phyloP scores from a whole-genome alignment of 2,888 invertebrate species.

The Coecobrya sp. region DNA sequence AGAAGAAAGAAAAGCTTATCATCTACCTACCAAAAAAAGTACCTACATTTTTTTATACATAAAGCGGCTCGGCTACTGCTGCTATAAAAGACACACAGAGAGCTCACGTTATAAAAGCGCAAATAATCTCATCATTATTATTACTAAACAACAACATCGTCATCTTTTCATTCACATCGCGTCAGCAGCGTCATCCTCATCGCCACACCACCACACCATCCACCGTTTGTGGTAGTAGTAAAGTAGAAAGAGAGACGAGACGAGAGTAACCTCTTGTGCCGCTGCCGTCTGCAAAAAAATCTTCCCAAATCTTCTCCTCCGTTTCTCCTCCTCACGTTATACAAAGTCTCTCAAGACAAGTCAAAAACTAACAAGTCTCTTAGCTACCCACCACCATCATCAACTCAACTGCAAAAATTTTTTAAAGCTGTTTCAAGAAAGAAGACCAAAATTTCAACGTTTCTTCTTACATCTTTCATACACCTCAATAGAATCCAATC shows the following conservation, averaged over 20 bases:
- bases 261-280: not conserved
- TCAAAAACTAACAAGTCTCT: not conserved
- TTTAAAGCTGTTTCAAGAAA: not conserved
- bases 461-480: not conserved
- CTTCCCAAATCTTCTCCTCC: no score
- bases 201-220: not conserved
- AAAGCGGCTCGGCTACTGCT: not conserved
- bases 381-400: not conserved
- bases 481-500: slow-evolving; percentile 19
- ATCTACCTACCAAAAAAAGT: slow-evolving; percentile 24
- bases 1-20: no score
- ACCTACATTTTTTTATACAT: not conserved
- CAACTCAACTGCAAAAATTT: not conserved
- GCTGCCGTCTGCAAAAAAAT: no score
- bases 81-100: no score
- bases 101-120: not conserved
- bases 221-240: not conserved
- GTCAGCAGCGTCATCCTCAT: slow-evolving; percentile 26
- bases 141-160: not conserved
- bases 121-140: slow-evolving; percentile 10
- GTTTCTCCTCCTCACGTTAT: not conserved
- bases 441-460: not conserved
- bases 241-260: not conserved
- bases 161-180: not conserved
- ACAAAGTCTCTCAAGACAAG: not conserved